These are phyloP conservation scores for Crax fasciolata DNA, from an alignment of 2,797 vertebrate genomes.

Conservation along the genomic window DNA sequence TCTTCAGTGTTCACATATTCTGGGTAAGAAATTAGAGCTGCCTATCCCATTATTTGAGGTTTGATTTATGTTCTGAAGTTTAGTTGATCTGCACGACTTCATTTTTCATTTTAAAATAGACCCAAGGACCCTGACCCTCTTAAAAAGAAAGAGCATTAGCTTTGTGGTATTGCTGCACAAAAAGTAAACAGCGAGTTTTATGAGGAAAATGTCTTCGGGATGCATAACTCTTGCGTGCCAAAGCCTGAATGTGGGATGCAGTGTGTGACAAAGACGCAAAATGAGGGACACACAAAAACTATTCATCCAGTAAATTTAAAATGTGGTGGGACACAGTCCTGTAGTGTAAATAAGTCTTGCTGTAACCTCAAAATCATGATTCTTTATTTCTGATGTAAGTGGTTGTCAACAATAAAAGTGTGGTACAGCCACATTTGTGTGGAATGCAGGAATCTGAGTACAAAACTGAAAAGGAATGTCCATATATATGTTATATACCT, in stretches of 20 bases:
- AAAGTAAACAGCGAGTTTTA: constrained; percentile 74
- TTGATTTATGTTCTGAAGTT: constrained; percentile 69
- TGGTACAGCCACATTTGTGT: constrained; percentile 15
- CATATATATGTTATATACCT: neutral
- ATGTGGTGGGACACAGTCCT: constrained; percentile 21
- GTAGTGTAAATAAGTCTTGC: constrained; percentile 46
- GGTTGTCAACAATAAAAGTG: constrained; percentile 35
- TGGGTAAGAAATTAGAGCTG: constrained; percentile 42
- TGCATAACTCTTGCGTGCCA: constrained; percentile 46
- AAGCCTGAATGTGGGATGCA: constrained; percentile 59
- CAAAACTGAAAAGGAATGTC: neutral
- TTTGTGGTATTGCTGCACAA: constrained; percentile 63
- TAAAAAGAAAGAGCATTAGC: constrained; percentile 69
- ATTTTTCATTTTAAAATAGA: constrained; percentile 75
- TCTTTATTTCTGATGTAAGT: constrained; percentile 56
- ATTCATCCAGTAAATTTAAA: constrained; percentile 60
- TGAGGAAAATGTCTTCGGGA: constrained; percentile 61
- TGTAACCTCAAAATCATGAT: constrained; percentile 56
- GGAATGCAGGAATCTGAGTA: neutral
- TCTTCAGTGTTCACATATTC: constrained; percentile 20
- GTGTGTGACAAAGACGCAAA: constrained; percentile 46
- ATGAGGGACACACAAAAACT: constrained; percentile 42
- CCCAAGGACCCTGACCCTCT: constrained; percentile 64
- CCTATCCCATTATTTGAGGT: constrained; percentile 35
- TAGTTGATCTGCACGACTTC: constrained; percentile 58